Conservation (phyloP, 2,797 vertebrate genomes). For the Odontamblyopus rebecca region DNA sequence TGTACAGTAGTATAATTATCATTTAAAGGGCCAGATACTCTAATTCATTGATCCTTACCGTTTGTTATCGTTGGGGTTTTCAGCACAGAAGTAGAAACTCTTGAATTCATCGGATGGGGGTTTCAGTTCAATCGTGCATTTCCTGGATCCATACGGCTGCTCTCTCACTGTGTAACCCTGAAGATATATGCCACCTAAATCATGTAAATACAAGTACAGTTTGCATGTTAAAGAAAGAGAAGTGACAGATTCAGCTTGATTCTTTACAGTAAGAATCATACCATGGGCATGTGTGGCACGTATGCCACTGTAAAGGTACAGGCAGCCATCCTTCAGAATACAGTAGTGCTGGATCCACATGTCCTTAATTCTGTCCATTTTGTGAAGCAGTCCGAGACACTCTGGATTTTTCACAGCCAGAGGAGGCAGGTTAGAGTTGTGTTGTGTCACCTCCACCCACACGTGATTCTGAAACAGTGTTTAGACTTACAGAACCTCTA, state of each 20-base stretch:
- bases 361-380: conserved; percentile 82
- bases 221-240: background rate
- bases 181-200: conserved; percentile 88
- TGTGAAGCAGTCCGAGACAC: conserved; percentile 88
- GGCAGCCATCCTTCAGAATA: conserved; percentile 88
- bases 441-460: conserved; percentile 89
- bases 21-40: background rate
- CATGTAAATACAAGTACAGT: conserved; percentile 1
- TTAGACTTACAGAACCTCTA: conserved; percentile 11
- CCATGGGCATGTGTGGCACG: conserved; percentile 86
- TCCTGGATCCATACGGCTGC: conserved; percentile 80
- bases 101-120: conserved; percentile 90
- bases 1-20: background rate
- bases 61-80: conserved; percentile 86
- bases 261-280: conserved; percentile 42
- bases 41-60: conserved; percentile 69
- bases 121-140: conserved; percentile 87
- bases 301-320: conserved; percentile 87
- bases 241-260: background rate
- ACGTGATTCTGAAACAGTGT: conserved; percentile 82
- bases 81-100: conserved; percentile 87
- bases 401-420: conserved; percentile 91
- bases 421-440: conserved; percentile 88
- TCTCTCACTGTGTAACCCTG: conserved; percentile 88
- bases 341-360: conserved; percentile 86